A percentile compares a stretch with the other conserved stretches of the same genome.
phyloP scores from a whole-genome alignment of 1,140 invertebrate species.

The Lysiphlebus fabarum region DNA sequence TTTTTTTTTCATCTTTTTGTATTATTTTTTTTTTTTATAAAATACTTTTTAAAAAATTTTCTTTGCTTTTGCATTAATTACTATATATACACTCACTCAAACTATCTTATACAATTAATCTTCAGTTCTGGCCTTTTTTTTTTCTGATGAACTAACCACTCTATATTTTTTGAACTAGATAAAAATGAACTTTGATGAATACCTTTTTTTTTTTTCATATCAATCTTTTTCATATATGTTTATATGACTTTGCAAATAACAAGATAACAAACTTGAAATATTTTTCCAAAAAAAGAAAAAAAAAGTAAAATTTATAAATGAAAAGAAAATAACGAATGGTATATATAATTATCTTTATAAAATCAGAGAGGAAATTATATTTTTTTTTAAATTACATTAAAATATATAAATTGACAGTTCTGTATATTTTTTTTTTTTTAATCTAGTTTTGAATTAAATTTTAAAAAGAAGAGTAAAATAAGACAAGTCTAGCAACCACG shows the following conservation, averaged over 20 bases:
- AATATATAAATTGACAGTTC: neutral
- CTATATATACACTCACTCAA: conserved; percentile 7
- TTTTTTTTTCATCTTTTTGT: conserved; percentile 15
- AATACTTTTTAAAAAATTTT: neutral
- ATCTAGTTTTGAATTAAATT: neutral
- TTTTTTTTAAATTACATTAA: too few species aligned
- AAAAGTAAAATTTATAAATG: neutral
- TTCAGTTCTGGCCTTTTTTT: conserved; percentile 16
- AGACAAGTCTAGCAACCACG: neutral
- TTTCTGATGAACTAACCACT: neutral
- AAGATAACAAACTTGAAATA: neutral
- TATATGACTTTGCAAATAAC: neutral
- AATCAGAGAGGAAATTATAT: too few species aligned
- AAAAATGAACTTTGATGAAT: too few species aligned
- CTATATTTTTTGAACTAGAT: too few species aligned
- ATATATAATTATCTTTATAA: too few species aligned
- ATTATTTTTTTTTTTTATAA: neutral
- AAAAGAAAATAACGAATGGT: neutral
- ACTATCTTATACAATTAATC: conserved; percentile 21
- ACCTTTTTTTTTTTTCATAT: neutral
- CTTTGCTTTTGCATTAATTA: neutral
- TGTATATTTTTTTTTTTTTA: neutral
- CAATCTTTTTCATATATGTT: neutral
- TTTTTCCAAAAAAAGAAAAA: neutral
- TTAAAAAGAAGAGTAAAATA: neutral